phyloP scores from a whole-genome alignment of 2,888 invertebrate species.

The Drosophila bunnanda region DNA sequence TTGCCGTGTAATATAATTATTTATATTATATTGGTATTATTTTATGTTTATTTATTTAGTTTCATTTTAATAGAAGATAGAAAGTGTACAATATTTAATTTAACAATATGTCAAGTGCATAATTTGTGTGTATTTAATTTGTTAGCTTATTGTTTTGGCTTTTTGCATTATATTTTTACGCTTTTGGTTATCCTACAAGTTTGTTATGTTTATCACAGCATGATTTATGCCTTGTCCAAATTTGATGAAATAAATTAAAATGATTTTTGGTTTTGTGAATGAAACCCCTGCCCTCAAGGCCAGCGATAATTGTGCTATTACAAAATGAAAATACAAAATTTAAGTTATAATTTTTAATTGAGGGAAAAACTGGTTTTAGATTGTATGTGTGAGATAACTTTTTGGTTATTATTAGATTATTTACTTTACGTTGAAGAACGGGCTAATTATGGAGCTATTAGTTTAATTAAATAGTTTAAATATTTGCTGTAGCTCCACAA shows the following conservation, averaged over 20 bases:
- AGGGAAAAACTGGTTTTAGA: slow-evolving; percentile 15
- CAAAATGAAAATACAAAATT: slow-evolving; percentile 11
- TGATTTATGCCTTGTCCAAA: background rate
- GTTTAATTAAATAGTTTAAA: slow-evolving; percentile 14
- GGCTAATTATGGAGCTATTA: slow-evolving; percentile 20
- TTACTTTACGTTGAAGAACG: slow-evolving; percentile 21
- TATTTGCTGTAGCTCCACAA: background rate
- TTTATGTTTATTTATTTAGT: background rate
- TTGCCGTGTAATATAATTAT: background rate
- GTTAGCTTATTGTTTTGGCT: background rate
- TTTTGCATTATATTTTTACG: slow-evolving; percentile 17
- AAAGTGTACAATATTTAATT: slow-evolving; percentile 17
- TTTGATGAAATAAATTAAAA: slow-evolving; percentile 4
- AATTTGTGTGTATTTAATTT: background rate
- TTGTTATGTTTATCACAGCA: slow-evolving; percentile 12
- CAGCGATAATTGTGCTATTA: slow-evolving; percentile 26
- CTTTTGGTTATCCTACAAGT: slow-evolving; percentile 7
- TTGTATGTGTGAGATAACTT: background rate
- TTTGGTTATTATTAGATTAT: slow-evolving; percentile 23
- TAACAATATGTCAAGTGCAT: slow-evolving; percentile 68
- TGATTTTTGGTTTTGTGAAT: slow-evolving; percentile 29
- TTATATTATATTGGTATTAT: background rate
- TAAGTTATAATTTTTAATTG: slow-evolving; percentile 1
- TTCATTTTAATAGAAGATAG: background rate
- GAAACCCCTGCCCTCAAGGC: slow-evolving; percentile 31